These are phyloP conservation scores for Buceros bicornis DNA, from an alignment of 2,797 vertebrate genomes.

Conservation along the genomic window DNA sequence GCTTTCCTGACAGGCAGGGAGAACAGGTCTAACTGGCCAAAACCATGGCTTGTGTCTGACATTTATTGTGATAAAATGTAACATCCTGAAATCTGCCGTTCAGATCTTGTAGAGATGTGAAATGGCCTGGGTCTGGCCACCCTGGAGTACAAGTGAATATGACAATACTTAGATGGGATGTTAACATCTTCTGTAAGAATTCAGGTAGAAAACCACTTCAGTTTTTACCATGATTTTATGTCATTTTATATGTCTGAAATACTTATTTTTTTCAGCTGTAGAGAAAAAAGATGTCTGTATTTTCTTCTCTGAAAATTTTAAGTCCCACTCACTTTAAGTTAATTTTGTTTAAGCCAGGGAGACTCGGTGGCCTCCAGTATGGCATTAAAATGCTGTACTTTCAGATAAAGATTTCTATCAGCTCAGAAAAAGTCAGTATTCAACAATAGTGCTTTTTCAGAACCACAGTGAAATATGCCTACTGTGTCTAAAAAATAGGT, in stretches of 20 bases:
- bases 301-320: background rate
- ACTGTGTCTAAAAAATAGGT: constrained; percentile 38
- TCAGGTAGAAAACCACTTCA: background rate
- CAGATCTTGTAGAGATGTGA: background rate
- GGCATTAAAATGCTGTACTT: background rate
- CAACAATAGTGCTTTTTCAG: background rate
- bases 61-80: background rate
- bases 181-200: background rate
- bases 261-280: background rate
- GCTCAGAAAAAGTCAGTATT: background rate
- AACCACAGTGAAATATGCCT: constrained; percentile 36
- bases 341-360: background rate
- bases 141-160: background rate
- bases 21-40: background rate
- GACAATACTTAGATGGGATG: background rate
- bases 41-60: background rate
- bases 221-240: background rate
- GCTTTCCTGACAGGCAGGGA: background rate
- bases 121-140: background rate
- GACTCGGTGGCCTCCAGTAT: background rate
- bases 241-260: background rate
- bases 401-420: background rate
- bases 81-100: background rate
- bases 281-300: background rate
- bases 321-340: background rate